Base-by-base conservation (phyloP, 2,888 invertebrate species). In the Philhelius pedissequus region DNA sequence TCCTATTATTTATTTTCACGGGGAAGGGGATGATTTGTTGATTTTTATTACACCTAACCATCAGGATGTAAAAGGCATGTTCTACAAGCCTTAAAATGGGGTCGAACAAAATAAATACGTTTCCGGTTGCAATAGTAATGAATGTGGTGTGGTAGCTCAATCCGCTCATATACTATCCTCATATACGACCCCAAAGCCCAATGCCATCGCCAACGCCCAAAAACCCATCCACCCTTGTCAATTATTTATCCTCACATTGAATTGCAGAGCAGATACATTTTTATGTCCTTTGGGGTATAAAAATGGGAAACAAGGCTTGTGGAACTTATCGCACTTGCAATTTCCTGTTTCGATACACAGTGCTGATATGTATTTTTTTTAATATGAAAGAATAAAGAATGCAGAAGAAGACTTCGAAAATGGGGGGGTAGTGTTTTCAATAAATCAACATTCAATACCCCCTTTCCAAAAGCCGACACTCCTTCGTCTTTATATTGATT, bases 301-400 rank as follows among this genome's bases (percentile, higher is more conserved):
- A 58, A 70, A 66, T 54, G 69, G 58, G 13, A 27, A 32, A 48
- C 48, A 25, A 27, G 62, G 62, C 13, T 74, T 54, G 54, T 79
- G 79, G 71, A 79, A 84, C 84, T 84, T 84, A 84, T 84, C 84
- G 70, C 80, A 76, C 80, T 84, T 79, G 84, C 84, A 80, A 84
- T 80, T 80, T 84, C 84, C 84, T 78, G 25, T 52, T 68, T 15
- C 22, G 43, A 43, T 5, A 20, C 50, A 68, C 58, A 43, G 43
- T n/a, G 18, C 20, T n/a, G 8, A 52, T 38, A 32, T 20, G 3
- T 25, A 9, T 50, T 43, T 45, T 50, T 70, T 38, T 45, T 69
- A 70, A 56, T 48, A 66, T 40, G 11, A 25, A 60, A 58, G 45
- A 70, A 60, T 38, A 54, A 27, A 3, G 11, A n/a, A 7, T 20